Base-by-base conservation (phyloP, 2,113 vertebrate genomes). In the Anolis sagrei region DNA sequence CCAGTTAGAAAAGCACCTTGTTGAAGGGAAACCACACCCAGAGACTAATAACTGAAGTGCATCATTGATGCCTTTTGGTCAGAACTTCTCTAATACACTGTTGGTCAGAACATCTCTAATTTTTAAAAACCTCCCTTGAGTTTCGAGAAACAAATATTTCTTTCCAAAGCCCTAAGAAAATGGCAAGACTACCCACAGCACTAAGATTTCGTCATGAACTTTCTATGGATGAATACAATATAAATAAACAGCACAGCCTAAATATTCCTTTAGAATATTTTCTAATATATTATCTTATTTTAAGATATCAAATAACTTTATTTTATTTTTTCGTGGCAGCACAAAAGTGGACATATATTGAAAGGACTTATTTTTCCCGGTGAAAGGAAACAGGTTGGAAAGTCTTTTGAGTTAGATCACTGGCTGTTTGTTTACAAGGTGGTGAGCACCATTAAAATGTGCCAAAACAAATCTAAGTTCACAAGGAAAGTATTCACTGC, bases 381-480 rank as follows among this genome's bases (percentile, higher is more conserved):
- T 85, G 84, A 87, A 78, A 90, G 87, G 75, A 86, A 89, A 82
- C 13, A 87, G 86, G 79, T 82, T 92, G 86, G 92, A 92, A 81
- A 51, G 29, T 13, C 8, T 87, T 87, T 84, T 69, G 83, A 87
- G 51, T 90, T 85, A 92, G 83, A 68, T 90, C 73, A 91, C 83
- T 86, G 21, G 76, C 27, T 86, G 76, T 89, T 89, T 90, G 32
- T 86, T 90, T 91, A 84, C 88, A 78, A 89, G 0, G n/a, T n/a
- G 34, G 48, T 89, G 84, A 39, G 80, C 84, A 84, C 82, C 79
- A 74, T 79, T 89, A 74, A 23, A 78, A 84, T 78, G 88, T 81
- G 88, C 92, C 92, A 95, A 92, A 82, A 91, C 89, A 94, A 94
- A 91, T 89, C 77, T 66, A 89, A 90, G 85, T 86, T 87, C 88